Base-by-base conservation (phyloP, 2,797 vertebrate species). In the Neopelma chrysocephalum region DNA sequence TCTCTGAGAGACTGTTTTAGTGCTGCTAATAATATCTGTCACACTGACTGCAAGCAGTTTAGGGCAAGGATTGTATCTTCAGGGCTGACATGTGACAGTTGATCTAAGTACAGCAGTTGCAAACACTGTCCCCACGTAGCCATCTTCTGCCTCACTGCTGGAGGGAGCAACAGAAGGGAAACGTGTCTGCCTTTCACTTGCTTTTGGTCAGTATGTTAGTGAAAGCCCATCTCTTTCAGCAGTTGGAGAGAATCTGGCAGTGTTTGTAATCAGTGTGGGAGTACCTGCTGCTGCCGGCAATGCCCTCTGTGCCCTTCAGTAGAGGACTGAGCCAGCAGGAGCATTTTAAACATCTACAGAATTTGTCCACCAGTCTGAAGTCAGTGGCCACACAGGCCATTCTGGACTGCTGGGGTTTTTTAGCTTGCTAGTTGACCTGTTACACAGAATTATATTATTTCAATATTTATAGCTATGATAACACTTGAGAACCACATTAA, bases 1-100 rank as follows among this genome's bases (percentile, higher is more conserved):
- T 90, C 50, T 34, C 45, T 12, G 70, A 66, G 62, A 51, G 43
- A 60, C 78, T 19, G 29, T 66, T 76, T 58, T 66, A 36, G 75
- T 71, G 38, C 88, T 82, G 83, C 94, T 96, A 89, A 93, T 95
- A 93, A 84, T 90, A 87, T 71, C 69, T 93, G 95, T 96, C 93
- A 95, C 83, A 76, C 13, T 87, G 90, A 80, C 43, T 83, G 76
- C 80, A 79, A 82, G 65, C 87, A 60, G 27, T 68, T 77, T 8
- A 58, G 70, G 80, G 56, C 0, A 4, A 79, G 85, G 87, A 47
- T 57, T 65, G 56, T 66, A 21, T 90, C 94, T 92, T 93, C 77
- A 73, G 88, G 80, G 69, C 80, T 42, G 90, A 62, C 77, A 11
- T 42, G 69, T 93, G 90, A 82, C 45, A 0, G 11, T 62, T 32